Evolutionary conservation across 2,113 vertebrate genomes (phyloP).

Genomic region (Oceanites oceanicus): DNA sequence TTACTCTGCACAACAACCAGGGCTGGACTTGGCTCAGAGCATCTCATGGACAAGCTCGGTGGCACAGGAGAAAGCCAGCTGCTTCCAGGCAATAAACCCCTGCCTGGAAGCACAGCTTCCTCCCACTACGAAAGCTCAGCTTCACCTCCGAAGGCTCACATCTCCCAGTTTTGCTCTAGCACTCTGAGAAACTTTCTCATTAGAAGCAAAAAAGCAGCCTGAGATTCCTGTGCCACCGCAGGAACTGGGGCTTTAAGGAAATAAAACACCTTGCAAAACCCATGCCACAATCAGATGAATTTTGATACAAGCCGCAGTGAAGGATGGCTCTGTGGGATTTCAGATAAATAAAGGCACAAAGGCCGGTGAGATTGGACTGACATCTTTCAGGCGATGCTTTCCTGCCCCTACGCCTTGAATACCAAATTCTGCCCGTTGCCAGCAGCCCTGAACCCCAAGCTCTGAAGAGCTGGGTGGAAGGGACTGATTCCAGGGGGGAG

Average conservation of each 20-base stretch:
- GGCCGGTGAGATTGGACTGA: conserved; percentile 15
- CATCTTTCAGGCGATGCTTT: conserved; percentile 14
- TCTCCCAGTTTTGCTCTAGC: not conserved
- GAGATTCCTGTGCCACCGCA: not conserved
- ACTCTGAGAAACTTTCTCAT: not conserved
- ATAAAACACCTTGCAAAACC: not conserved
- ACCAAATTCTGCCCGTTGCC: not conserved
- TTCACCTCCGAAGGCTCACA: not conserved
- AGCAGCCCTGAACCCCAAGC: not conserved
- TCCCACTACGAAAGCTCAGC: not conserved
- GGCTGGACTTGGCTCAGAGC: not conserved
- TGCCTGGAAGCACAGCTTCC: not conserved
- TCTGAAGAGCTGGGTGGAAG: not conserved
- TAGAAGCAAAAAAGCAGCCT: not conserved
- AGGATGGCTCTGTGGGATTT: conserved; percentile 13
- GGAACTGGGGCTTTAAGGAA: not conserved
- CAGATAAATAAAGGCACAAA: conserved; percentile 41
- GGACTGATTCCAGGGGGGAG: not conserved
- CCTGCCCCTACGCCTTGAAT: not conserved
- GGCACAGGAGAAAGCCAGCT: not conserved
- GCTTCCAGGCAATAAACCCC: not conserved
- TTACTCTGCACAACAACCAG: not conserved
- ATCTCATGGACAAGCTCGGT: not conserved
- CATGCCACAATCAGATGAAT: not conserved
- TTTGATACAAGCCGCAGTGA: not conserved